Evolutionary conservation across 2,113 vertebrate genomes (phyloP).

Genomic region (Oostethus manadensis): DNA sequence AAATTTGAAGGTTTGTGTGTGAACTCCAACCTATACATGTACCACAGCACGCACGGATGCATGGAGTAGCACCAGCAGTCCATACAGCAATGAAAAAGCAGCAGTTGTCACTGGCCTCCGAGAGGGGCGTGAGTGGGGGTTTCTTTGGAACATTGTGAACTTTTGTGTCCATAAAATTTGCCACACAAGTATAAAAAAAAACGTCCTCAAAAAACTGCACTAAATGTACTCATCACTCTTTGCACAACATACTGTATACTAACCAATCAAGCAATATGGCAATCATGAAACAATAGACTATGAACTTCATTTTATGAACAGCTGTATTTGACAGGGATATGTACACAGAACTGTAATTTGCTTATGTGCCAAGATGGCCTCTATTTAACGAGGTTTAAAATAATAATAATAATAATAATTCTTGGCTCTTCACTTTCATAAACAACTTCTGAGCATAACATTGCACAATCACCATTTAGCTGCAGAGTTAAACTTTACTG

Average conservation of each 20-base stretch:
- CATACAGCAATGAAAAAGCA: neutral
- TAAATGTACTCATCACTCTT: neutral
- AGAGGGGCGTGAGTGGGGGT: conserved; percentile 15
- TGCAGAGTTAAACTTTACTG: conserved; percentile 39
- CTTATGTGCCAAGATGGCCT: neutral
- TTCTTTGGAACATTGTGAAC: conserved; percentile 41
- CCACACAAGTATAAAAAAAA: neutral
- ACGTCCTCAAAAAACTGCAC: conserved; percentile 1
- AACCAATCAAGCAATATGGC: no score
- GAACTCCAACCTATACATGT: neutral
- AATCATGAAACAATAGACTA: neutral
- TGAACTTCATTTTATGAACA: neutral
- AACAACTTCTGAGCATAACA: conserved; percentile 11
- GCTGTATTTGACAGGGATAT: neutral
- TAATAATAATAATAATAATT: conserved; percentile 38
- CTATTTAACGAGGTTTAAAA: neutral
- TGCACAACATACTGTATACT: no score
- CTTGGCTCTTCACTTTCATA: conserved; percentile 1
- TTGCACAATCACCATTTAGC: conserved; percentile 42
- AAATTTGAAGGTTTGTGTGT: neutral
- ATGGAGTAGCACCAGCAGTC: neutral
- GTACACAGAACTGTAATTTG: neutral
- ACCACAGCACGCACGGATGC: neutral
- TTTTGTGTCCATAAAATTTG: conserved; percentile 3
- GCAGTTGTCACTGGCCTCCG: conserved; percentile 11